Evolutionary conservation across 1,140 invertebrate genomes (phyloP).

Genomic region (Asbolus verrucosus): DNA sequence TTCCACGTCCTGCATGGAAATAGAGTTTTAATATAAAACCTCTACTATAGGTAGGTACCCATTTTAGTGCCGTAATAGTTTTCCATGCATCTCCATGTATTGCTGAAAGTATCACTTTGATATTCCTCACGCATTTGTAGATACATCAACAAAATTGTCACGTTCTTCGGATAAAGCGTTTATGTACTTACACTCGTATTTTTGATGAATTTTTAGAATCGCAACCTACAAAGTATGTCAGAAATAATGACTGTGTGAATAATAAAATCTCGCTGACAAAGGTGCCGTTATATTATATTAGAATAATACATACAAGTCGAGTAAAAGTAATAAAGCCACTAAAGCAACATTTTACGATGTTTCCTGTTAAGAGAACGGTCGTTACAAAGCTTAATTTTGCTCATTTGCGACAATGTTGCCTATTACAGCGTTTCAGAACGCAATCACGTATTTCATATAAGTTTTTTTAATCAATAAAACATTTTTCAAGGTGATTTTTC

Average conservation of each 20-base stretch:
- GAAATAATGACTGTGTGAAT: background rate
- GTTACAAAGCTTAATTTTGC: constrained; percentile 3
- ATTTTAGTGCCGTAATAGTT: background rate
- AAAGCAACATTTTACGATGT: constrained; percentile 13
- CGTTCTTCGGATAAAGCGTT: background rate
- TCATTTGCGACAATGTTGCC: constrained; percentile 31
- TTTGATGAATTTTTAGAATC: background rate
- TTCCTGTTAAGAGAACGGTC: constrained; percentile 1
- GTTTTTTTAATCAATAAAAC: constrained; percentile 7
- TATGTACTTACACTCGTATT: background rate
- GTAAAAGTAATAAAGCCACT: background rate
- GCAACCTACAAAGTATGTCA: background rate
- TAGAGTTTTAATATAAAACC: constrained; percentile 18
- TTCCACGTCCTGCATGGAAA: constrained; percentile 16
- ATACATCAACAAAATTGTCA: constrained; percentile 20
- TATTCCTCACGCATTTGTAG: constrained; percentile 6
- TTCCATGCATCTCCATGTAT: background rate
- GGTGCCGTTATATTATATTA: constrained; percentile 5
- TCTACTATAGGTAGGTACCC: background rate
- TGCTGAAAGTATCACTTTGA: background rate
- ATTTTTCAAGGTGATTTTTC: background rate
- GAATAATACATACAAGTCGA: constrained; percentile 3
- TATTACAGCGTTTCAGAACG: background rate
- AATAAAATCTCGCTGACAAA: constrained; percentile 9
- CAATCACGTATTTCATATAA: constrained; percentile 32